Percentiles rank a stretch among this genome's conserved stretches.
Evolutionary conservation across 64 coral and sea anemone species (phyloP).

Genomic region (Porites australiensis): DNA sequence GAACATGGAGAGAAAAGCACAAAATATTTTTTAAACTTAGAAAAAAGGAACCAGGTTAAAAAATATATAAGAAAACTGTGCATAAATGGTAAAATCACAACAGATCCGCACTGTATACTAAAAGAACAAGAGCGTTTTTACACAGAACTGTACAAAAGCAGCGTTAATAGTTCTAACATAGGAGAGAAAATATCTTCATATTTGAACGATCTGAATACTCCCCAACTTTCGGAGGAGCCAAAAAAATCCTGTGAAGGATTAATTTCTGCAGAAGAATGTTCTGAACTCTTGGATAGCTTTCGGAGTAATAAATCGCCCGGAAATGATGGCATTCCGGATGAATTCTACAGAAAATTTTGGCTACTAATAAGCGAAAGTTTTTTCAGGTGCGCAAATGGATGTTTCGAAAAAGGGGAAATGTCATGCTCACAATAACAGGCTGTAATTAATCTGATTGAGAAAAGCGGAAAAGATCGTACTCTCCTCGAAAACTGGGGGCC

Average conservation of each 20-base stretch:
- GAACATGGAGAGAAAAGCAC: slow-evolving; percentile 40
- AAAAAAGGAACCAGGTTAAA: too few relatives aligned
- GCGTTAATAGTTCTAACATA: too few relatives aligned
- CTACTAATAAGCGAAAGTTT: background rate
- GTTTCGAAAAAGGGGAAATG: slow-evolving; percentile 39
- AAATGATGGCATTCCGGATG: slow-evolving; percentile 39
- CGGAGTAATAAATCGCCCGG: background rate
- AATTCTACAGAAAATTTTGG: slow-evolving; percentile 65
- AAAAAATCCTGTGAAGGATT: background rate
- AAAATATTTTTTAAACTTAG: slow-evolving; percentile 24
- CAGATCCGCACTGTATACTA: too few relatives aligned
- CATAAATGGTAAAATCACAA: too few relatives aligned
- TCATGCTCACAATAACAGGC: background rate
- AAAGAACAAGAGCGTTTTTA: too few relatives aligned
- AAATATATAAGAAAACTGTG: too few relatives aligned
- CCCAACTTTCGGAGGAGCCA: slow-evolving; percentile 6
- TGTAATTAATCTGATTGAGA: too few relatives aligned
- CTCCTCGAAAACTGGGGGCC: too few relatives aligned
- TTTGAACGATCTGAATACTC: background rate
- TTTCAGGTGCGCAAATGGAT: slow-evolving; percentile 17
- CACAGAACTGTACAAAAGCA: too few relatives aligned
- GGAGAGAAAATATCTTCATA: background rate
- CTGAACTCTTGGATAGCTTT: background rate
- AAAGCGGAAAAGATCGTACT: too few relatives aligned
- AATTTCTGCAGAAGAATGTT: background rate